phyloP scores from a whole-genome alignment of 1,140 invertebrate genomes.

The Popillia japonica region DNA sequence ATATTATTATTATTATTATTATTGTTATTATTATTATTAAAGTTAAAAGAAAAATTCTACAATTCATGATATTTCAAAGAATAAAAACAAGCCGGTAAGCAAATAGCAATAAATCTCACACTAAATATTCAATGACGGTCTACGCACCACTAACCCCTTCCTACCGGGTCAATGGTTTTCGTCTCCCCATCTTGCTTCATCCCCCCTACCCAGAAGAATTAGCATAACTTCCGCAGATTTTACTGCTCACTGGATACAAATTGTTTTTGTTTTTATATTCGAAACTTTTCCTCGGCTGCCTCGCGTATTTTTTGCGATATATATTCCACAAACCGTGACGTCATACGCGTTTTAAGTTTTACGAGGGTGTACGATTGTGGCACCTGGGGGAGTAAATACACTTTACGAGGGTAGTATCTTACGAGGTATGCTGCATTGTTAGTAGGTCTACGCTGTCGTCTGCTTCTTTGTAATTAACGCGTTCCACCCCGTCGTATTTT shows the following conservation, averaged over 20 bases:
- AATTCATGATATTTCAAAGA: too few species aligned
- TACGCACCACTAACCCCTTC: background rate
- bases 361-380: constrained; percentile 8
- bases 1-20: too few species aligned
- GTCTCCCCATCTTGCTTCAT: background rate
- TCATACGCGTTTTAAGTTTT: background rate
- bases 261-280: constrained; percentile 12
- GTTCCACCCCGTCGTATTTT: constrained; percentile 6
- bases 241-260: background rate
- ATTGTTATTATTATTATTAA: too few species aligned
- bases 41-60: too few species aligned
- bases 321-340: background rate
- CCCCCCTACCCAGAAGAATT: background rate
- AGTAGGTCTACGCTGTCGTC: background rate
- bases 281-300: background rate
- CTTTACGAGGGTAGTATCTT: background rate
- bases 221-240: constrained; percentile 10
- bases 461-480: constrained; percentile 23
- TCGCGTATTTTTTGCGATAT: background rate
- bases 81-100: too few species aligned
- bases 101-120: background rate
- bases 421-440: background rate
- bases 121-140: background rate
- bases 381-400: constrained; percentile 13
- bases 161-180: background rate